Conservation (phyloP, 2,113 vertebrate species). For the Hydropotes inermis region DNA sequence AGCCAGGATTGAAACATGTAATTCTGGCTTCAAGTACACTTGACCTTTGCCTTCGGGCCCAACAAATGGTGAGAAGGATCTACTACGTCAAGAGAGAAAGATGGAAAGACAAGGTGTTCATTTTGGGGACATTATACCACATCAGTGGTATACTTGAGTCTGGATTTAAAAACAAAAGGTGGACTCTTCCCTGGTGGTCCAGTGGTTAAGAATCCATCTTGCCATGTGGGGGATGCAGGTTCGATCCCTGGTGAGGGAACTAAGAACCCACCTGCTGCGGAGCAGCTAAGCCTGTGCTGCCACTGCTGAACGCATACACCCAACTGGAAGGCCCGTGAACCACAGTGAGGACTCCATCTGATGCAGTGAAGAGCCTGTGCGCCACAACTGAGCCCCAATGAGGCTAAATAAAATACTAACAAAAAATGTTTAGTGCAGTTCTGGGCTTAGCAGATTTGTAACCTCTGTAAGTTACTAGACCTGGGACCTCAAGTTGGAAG, state of each 20-base stretch:
- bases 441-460: not conserved
- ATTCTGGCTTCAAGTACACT: not conserved
- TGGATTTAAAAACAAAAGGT: not conserved
- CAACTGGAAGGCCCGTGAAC: not conserved
- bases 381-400: not conserved
- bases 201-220: not conserved
- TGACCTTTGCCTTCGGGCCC: not conserved
- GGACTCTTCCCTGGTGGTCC: not conserved
- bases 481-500: not conserved
- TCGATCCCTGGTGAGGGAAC: not conserved
- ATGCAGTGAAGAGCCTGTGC: not conserved
- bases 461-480: not conserved
- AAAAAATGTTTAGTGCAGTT: not conserved
- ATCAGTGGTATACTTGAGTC: not conserved
- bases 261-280: rapidly evolving
- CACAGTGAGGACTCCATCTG: not conserved
- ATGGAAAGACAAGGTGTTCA: not conserved
- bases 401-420: not conserved
- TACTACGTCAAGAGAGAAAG: not conserved
- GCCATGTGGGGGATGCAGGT: not conserved
- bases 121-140: not conserved
- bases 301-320: not conserved
- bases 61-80: not conserved
- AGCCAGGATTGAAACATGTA: not conserved
- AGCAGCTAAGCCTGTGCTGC: not conserved